phyloP scores from a whole-genome alignment of 2,888 invertebrate genomes.

The Drosophila phalerata region DNA sequence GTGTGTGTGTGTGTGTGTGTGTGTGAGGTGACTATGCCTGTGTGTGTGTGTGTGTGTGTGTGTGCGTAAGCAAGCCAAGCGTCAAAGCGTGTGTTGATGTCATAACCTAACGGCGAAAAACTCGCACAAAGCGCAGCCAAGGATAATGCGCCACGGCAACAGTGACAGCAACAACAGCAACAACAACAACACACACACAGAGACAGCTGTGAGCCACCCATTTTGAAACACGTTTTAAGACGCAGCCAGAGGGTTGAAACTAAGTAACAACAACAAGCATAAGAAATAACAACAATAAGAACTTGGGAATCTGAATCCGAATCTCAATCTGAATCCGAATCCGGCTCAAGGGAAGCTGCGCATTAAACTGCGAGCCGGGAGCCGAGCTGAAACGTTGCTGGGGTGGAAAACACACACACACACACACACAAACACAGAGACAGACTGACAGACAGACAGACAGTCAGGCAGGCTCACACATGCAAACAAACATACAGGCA shows the following conservation, averaged over 20 bases:
- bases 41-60: constrained; percentile 14
- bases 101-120: constrained; percentile 59
- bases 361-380: constrained; percentile 60
- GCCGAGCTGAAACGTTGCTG: constrained; percentile 59
- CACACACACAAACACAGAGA: constrained; percentile 19
- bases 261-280: constrained; percentile 26
- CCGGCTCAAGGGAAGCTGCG: constrained; percentile 68
- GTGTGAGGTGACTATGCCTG: constrained; percentile 6
- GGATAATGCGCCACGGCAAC: constrained; percentile 57
- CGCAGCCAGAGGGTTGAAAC: constrained; percentile 60
- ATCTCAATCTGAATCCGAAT: constrained; percentile 56
- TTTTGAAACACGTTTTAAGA: constrained; percentile 77
- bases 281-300: constrained; percentile 24
- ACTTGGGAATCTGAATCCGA: constrained; percentile 42
- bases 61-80: constrained; percentile 27
- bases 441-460: neutral
- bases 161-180: constrained; percentile 13
- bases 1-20: constrained; percentile 6
- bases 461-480: neutral
- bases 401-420: constrained; percentile 67
- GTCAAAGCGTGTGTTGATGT: constrained; percentile 75
- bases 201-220: constrained; percentile 70
- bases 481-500: neutral
- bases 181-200: constrained; percentile 16
- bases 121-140: constrained; percentile 52